Evolutionary conservation across 2,113 vertebrate species (phyloP), one percentile per base, ranked within the genome.

Genomic region (Eptesicus fuscus): DNA sequence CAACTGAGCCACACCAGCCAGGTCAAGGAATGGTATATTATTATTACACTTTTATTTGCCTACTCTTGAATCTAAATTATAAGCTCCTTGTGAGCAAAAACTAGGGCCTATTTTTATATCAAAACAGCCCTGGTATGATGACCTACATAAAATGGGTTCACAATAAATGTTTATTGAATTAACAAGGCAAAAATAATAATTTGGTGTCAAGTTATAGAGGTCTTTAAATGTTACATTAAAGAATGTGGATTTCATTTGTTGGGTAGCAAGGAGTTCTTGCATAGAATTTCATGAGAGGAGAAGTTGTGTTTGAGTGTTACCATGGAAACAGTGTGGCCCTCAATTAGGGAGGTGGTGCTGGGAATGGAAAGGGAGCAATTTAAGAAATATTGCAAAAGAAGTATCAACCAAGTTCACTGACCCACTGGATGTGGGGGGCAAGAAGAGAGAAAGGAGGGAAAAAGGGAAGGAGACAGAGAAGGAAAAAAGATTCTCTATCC

Each of bases 261-360:
- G 63, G 30, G 2, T 22, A 47, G n/a, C 37, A 17, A 8, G n/a
- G 35, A 47, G 17, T 20, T 79, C 69, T 79, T 9, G 3, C 23
- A 2, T 8, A 59, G 53, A 67, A 17, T 0, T 9, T 12, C 4
- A 0, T 9, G 35, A 63, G 42, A 5, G 49, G 8, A 69, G 35
- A 37, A 11, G 18, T 20, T 22, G 9, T 35, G 10, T 17, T 47
- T 28, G 9, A 4, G 5, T 3, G 4, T 3, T 42, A 37, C 8
- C 40, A 12, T 42, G 1, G 20, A 4, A 30, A 1, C 5, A 13
- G 0, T 56, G 59, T 32, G 37, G n/a, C 8, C 40, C 37, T 14
- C 0, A 32, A 53, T 13, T 28, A 70, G 35, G 30, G 14, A 74
- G 17, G 5, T 35, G n/a, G 17, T 49, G 18, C 14, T 71, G 9